Evolutionary conservation across 1,140 invertebrate species (phyloP), one percentile per base, ranked within the genome.

Genomic region (Ladona fulva): DNA sequence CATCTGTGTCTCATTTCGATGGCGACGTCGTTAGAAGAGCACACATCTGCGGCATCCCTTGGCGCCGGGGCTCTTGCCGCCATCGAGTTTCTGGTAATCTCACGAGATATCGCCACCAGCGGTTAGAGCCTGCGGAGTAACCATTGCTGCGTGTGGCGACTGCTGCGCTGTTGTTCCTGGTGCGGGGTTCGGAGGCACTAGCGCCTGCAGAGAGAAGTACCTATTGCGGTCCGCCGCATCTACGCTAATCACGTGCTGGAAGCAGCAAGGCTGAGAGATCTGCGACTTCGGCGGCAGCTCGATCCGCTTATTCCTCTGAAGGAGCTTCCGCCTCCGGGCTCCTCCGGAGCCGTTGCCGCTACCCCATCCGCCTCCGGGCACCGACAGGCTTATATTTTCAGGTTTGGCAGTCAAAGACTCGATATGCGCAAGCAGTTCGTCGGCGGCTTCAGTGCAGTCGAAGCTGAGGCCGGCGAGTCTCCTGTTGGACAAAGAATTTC

Each of bases 181-280:
- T 1, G 14, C 52, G 52, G 3, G 52, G 14, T 22, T 22, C n/a
- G 52, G 52, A 3, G 87, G 86, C 0, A 87, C 84, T 77, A 88
- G 84, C 0, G 89, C 89, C 81, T 92, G 90, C 74, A 93, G 86
- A 16, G 91, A 92, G 80, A 89, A 91, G 80, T 92, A 92, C 77
- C 89, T 86, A 73, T 86, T 86, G 75, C 88, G 87, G 81, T 94
- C 92, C 76, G 88, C 88, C 22, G 88, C 86, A 78, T 93, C 92
- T 14, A 96, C 90, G 79, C 90, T 93, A 29, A 93, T 95, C 74
- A 96, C 90, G 82, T 96, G 94, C 78, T 94, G 91, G 84, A 96
- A 96, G 81, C 93, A 93, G 83, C 94, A 95, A 0, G 94, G 94
- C 81, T 92, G 89, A 16, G 93, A 95, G 80, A 96, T 96, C 83